A percentile compares a stretch with the other conserved stretches of the same genome.
Conservation (phyloP, 2,113 vertebrate species). For the Nerophis ophidion region DNA sequence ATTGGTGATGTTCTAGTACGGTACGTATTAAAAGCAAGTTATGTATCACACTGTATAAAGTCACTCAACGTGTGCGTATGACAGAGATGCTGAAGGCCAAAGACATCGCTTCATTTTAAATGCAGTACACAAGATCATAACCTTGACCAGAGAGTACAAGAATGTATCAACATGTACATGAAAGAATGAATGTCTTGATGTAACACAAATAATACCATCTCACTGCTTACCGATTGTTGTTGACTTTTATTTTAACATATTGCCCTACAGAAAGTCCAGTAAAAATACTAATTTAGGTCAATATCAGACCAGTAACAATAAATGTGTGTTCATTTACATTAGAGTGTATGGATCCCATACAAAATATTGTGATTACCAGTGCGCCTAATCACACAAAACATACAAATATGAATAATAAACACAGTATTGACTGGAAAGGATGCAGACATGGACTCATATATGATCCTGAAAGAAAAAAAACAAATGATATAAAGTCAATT, state of each 20-base stretch:
- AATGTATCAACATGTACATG: constrained; percentile 57
- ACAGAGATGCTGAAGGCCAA: constrained; percentile 64
- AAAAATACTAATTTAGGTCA: background rate
- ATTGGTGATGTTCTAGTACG: constrained; percentile 47
- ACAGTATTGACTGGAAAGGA: constrained; percentile 34
- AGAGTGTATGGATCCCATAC: constrained; percentile 39
- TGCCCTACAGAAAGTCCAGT: background rate
- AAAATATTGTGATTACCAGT: constrained; percentile 19
- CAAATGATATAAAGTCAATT: background rate
- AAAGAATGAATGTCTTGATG: constrained; percentile 61
- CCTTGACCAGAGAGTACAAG: constrained; percentile 50
- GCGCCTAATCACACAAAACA: constrained; percentile 12
- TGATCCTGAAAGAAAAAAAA: constrained; percentile 46
- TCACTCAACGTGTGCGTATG: constrained; percentile 41
- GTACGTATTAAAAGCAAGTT: constrained; percentile 39
- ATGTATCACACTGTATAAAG: constrained; percentile 42
- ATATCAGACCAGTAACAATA: background rate
- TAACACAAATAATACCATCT: constrained; percentile 50
- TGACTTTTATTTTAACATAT: constrained; percentile 37
- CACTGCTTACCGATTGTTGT: constrained; percentile 28
- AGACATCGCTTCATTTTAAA: constrained; percentile 53
- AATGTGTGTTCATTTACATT: constrained; percentile 9
- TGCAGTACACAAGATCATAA: constrained; percentile 42
- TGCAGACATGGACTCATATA: constrained; percentile 27
- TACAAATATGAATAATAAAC: constrained; percentile 9